These are phyloP conservation scores for Halocynthia roretzi DNA, from an alignment of 23 tunicate species.

Conservation along the genomic window DNA sequence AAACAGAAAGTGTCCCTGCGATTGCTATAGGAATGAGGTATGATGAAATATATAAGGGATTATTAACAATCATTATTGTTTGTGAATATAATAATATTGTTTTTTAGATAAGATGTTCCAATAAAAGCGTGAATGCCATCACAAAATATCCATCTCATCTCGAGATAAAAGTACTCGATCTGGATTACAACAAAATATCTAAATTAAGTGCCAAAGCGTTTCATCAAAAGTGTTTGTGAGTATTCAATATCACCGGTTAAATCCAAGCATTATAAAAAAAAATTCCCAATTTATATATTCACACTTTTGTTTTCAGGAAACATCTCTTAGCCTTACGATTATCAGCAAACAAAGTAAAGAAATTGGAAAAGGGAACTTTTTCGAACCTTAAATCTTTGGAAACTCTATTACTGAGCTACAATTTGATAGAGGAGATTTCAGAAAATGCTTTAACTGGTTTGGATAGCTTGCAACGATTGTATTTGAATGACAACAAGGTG, in stretches of 20 bases:
- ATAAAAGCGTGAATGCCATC: conserved; percentile 33
- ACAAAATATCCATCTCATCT: conserved; percentile 41
- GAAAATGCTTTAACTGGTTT: conserved; percentile 51
- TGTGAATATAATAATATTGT: neutral
- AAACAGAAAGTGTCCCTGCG: conserved; percentile 71
- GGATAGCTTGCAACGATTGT: conserved; percentile 29
- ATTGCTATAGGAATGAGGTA: conserved; percentile 62
- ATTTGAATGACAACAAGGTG: conserved; percentile 72
- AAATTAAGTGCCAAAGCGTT: conserved; percentile 19
- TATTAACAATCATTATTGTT: neutral
- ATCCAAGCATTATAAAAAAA: neutral
- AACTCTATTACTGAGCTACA: conserved; percentile 43
- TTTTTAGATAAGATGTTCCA: conserved; percentile 25
- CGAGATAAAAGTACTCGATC: conserved; percentile 29
- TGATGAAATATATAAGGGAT: neutral
- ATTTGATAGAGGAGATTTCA: conserved; percentile 25
- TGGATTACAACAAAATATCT: conserved; percentile 43
- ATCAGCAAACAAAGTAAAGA: conserved; percentile 46
- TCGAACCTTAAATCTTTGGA: conserved; percentile 24
- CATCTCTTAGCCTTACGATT: conserved; percentile 30
- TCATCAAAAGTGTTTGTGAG: conserved; percentile 23
- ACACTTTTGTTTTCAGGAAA: conserved; percentile 30
- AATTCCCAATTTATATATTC: neutral
- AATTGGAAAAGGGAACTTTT: conserved; percentile 40
- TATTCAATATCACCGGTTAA: neutral